Base-by-base conservation (phyloP, 2,888 invertebrate genomes). In the Holacanthella duospinosa region DNA sequence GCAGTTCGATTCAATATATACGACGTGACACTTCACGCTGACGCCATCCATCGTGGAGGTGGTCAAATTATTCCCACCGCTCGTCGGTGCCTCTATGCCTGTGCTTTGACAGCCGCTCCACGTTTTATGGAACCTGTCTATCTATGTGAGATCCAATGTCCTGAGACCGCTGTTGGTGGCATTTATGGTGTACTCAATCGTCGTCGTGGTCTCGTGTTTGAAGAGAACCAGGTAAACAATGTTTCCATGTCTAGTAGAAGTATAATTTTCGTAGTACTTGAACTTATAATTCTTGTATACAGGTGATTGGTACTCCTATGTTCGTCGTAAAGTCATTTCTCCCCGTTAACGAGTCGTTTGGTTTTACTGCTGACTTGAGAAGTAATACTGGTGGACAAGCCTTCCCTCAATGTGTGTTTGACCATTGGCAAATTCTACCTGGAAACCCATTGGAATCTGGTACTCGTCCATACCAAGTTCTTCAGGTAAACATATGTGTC, bases 381-480 rank as follows among this genome's bases (percentile, higher is more conserved):
- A 82, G 83, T 75, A 91, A 94, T 81, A 99, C 99, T 66, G 96
- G 96, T 72, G 99, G 99, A 48, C 96, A 99, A 81, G 99, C 99
- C 74, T 97, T 99, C 90, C 99, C 99, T 77, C 99, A 99, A 82
- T 97, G 96, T 80, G 96, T 99, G 77, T 99, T 99, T 80, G 97
- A 99, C 80, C 99, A 99, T 80, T 99, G 99, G 99, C 93, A 97
- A 81, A 81, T 95, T 67, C 83, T 99, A 77, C 93, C 93, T 68
- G 97, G 97, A 74, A 94, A 99, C 79, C 95, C 96, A 71, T 80
- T 85, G 77, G 96, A 97, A 74, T 60, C 80, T 25, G 80, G 82
- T 74, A 81, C 82, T 79, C 88, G 87, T 80, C 88, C 91, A 72
- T 88, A 81, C 83, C 77, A 72, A 74, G 87, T 92, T 75, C 89